Evolutionary conservation across 2,113 vertebrate genomes (phyloP), one percentile per base, ranked within the genome.

Genomic region (Erythrocebus patas): DNA sequence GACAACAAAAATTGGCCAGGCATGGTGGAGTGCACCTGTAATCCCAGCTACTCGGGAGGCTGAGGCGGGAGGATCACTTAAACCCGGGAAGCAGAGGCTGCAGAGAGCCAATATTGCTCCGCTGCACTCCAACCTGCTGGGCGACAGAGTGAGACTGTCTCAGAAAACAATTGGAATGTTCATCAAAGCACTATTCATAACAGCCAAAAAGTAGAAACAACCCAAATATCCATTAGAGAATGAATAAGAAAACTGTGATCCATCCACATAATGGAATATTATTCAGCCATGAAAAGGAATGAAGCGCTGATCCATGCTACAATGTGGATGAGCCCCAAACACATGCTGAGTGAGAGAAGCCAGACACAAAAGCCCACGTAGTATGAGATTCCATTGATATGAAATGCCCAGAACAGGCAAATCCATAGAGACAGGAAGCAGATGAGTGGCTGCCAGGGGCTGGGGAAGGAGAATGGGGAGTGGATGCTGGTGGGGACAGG

Each of bases 311-410:
- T 48, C n/a, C 52, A 5, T 3, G 55, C n/a, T n/a, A 6, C 1
- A 1, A 7, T 2, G 0, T 20, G 73, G 64, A 23, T 14, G 30
- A 32, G 5, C 4, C 43, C 23, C 1, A 30, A 80, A 55, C 30
- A 80, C 73, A n/a, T 20, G 8, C 68, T n/a, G 68, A 70, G 1
- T 66, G 64, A 68, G 32, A 70, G 68, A 38, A 70, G 68, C 35
- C 35, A 70, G 68, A 70, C 27, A 12, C 61, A 13, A 64, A 64
- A 64, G 27, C 25, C 25, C 61, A 64, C 27, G 1, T 30, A 64
- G 12, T 64, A 25, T 59, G 59, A 64, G 59, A 64, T 30, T 30
- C 59, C 11, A 64, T 27, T 64, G 61, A 64, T 13, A 27, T 11
- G 1, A 64, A 64, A 64, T 30, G 27, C 11, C 27, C 27, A 30